Base-by-base conservation (phyloP, 1,140 invertebrate genomes). In the Atta cephalotes region DNA sequence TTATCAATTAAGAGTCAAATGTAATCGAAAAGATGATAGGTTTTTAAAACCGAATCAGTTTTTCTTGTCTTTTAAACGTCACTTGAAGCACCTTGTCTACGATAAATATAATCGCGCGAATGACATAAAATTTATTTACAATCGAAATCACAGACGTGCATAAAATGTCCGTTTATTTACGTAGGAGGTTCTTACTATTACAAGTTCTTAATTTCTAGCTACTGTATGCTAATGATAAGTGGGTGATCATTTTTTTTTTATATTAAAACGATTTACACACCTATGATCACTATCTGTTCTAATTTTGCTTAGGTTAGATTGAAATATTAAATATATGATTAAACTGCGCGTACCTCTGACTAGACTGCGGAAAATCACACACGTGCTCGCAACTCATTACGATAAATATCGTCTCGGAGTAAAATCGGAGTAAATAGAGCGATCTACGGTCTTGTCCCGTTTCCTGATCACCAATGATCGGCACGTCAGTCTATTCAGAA, bases 341-440 rank as follows among this genome's bases (percentile, higher is more conserved):
- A 53, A 25, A 71, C 51, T 12, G 85, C 51, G 56, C 53, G 62
- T 74, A 81, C 45, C 62, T 70, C 45, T 62, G 70, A 86, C 58
- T 80, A 79, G 87, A 86, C 71, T 45, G 74, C 81, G 56, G 78
- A 62, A 66, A 86, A 85, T 74, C 74, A 85, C 85, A 87, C 89
- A 90, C 88, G 88, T 89, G 89, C 76, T 60, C 53, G 65, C 58
- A n/a, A 71, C 77, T 80, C 63, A 86, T 84, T 84, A 76, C 80
- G 70, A 62, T 63, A 45, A 62, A 39, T 82, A 82, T 62, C 18
- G 70, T 62, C 12, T 7, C 68, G 14, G 25, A 60, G 63, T 14
- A 49, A 79, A 65, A 51, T 80, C 77, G 77, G n/a, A 45, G 49
- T 70, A 80, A 80, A 72, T 82, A 71, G 79, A 62, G 53, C 68